Percentiles rank a stretch among this genome's conserved stretches.
Conservation (phyloP, 2,797 vertebrate genomes). For the Paratrypauchen microcephalus region DNA sequence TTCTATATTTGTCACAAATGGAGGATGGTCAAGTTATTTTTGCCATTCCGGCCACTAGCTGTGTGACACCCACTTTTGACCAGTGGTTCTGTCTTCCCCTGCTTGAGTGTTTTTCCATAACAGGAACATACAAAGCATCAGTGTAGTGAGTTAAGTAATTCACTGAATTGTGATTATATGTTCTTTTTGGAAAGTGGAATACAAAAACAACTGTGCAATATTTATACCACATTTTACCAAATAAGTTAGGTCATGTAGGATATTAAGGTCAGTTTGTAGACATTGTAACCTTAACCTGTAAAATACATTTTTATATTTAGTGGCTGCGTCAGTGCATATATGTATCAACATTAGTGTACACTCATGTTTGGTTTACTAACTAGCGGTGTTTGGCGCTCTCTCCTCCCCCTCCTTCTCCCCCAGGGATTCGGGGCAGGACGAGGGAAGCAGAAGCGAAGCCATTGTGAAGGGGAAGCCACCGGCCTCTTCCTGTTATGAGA, state of each 20-base stretch:
- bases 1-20: conserved; percentile 38
- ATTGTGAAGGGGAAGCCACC: conserved; percentile 99
- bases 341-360: conserved; percentile 15
- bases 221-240: background rate
- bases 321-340: background rate
- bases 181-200: conserved; percentile 18
- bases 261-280: background rate
- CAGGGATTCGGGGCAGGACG: conserved; percentile 88
- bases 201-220: background rate
- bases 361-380: conserved; percentile 72
- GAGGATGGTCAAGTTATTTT: conserved; percentile 66
- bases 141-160: conserved; percentile 24
- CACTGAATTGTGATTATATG: conserved; percentile 50
- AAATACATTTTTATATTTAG: background rate
- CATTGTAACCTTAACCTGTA: background rate
- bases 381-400: conserved; percentile 79
- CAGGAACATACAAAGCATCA: conserved; percentile 52
- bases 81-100: conserved; percentile 54
- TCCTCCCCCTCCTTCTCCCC: conserved; percentile 80
- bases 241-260: background rate
- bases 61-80: conserved; percentile 58
- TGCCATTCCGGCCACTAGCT: conserved; percentile 56
- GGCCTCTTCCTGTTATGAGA: conserved; percentile 99
- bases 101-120: conserved; percentile 61
- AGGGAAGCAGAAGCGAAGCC: conserved; percentile 97